A percentile compares a stretch with the other conserved stretches of the same genome.
These are phyloP conservation scores for Salmo trutta DNA, from an alignment of 2,797 vertebrate genomes.

Conservation along the genomic window DNA sequence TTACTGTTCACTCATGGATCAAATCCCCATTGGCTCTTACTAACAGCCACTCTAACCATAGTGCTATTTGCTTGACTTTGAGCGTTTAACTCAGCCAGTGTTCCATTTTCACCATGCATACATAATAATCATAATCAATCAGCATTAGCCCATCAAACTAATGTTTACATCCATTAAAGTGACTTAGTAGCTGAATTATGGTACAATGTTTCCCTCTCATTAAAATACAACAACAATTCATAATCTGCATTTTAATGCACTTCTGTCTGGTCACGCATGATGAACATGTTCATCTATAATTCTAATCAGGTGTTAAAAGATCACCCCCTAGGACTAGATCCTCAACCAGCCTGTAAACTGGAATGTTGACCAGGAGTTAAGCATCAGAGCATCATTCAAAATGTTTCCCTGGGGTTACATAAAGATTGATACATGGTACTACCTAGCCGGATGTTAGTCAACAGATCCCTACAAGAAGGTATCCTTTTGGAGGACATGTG, in stretches of 20 bases:
- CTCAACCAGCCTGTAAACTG: neutral
- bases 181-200: slow-evolving; percentile 3
- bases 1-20: slow-evolving; percentile 27
- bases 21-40: slow-evolving; percentile 20
- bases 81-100: neutral
- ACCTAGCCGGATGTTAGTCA: slow-evolving; percentile 12
- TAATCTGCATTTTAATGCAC: neutral
- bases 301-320: neutral
- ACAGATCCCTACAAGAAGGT: slow-evolving; percentile 15
- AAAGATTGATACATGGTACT: slow-evolving; percentile 28
- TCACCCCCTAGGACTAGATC: neutral
- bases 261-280: neutral
- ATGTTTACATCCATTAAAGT: slow-evolving; percentile 1
- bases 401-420: slow-evolving; percentile 20
- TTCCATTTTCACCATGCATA: neutral
- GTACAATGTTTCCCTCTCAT: neutral
- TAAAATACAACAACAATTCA: neutral
- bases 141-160: neutral
- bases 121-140: neutral
- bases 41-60: slow-evolving; percentile 7
- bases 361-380: neutral
- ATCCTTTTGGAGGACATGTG: slow-evolving; percentile 11
- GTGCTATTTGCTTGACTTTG: slow-evolving; percentile 18
- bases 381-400: slow-evolving; percentile 10
- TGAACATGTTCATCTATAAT: neutral